Evolutionary conservation across 2,113 vertebrate genomes (phyloP), one percentile per base, ranked within the genome.

Genomic region (Rostratula benghalensis): DNA sequence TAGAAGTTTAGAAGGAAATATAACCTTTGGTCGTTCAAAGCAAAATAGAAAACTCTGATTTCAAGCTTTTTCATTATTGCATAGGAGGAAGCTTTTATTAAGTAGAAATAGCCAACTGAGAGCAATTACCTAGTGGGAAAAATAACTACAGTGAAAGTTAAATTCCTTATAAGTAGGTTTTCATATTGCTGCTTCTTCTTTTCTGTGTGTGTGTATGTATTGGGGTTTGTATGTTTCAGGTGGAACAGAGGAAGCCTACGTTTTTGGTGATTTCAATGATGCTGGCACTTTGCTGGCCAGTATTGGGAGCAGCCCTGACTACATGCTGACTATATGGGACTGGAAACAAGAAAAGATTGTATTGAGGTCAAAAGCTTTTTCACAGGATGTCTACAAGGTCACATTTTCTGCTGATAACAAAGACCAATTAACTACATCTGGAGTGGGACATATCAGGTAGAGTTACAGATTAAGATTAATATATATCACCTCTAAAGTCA

Each of bases 391-490:
- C 73, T 99, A 98, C 96, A 97, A 97, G 59, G 98, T 99, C 93
- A 98, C 98, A 41, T 99, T 99, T 98, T 99, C 99, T 71, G 98
- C 98, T 13, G 98, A 99, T 90, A 97, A 98, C 51, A 98, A 98
- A 3, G 98, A 97, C 23, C 98, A 99, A 83, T 98, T 99, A 59
- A 99, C 98, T 63, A 98, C 99, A 2, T 98, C 98, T 4, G 99
- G 99, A 91, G 95, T 96, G 31, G 98, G 98, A 76, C 99, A 99
- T 94, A 99, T 99, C 97, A 99, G 95, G 99, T 99, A 97, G 91
- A 98, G 94, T 31, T 41, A 23, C 11, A 41, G 30, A 28, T 67
- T 68, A 41, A 28, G 31, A 31, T 85, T 93, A 35, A 65, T 54
- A 53, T 1, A 1, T 71, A 74, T 48, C 31, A 86, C 10, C 23